Evolutionary conservation across 2,113 vertebrate genomes (phyloP).

Genomic region (Connochaetes taurinus): DNA sequence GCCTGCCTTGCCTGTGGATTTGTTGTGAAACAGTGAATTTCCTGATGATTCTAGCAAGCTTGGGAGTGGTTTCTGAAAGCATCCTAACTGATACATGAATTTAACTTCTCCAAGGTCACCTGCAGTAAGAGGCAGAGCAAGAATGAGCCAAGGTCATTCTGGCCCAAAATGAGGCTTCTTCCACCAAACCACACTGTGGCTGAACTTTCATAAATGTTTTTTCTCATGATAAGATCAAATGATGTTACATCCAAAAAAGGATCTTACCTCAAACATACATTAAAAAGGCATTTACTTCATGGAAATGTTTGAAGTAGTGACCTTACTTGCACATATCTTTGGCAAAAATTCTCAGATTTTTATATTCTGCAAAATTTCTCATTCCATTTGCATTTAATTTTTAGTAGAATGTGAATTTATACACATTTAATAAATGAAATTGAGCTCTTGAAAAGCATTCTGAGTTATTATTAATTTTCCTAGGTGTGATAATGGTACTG

Average conservation of each 20-base stretch:
- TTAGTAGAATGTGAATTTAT: background rate
- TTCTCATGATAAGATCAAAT: background rate
- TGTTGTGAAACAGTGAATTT: background rate
- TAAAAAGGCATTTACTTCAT: background rate
- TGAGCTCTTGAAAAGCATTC: constrained; percentile 14
- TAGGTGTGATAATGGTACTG: background rate
- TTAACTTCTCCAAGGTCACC: background rate
- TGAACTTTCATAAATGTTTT: background rate
- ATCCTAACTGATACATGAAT: background rate
- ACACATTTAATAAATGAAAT: constrained; percentile 38
- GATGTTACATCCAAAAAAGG: background rate
- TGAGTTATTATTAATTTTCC: constrained; percentile 30
- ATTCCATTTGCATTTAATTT: background rate
- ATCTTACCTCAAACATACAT: background rate
- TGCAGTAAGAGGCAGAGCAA: background rate
- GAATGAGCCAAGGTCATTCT: background rate
- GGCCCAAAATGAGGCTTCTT: background rate
- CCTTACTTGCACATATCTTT: background rate
- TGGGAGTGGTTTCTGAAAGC: constrained; percentile 14
- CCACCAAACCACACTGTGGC: background rate
- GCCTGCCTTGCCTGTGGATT: background rate
- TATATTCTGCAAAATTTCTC: constrained; percentile 23
- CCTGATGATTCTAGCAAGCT: background rate
- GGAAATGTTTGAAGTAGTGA: background rate
- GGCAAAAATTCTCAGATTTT: constrained; percentile 7